A percentile compares a stretch with the other conserved stretches of the same genome.
Conservation (phyloP, 2,888 invertebrate species). For the Sepiola atlantica region DNA sequence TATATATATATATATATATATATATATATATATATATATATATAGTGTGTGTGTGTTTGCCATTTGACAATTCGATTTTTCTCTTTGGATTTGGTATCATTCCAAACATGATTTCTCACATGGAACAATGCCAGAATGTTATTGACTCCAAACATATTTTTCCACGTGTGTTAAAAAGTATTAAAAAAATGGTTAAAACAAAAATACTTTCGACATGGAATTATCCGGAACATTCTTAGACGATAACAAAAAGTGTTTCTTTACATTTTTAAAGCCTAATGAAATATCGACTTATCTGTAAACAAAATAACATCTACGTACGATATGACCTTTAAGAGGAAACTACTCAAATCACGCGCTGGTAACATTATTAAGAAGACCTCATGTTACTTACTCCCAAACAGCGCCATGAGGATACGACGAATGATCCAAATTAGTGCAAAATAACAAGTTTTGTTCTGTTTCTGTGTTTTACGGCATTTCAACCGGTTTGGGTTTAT, state of each 20-base stretch:
- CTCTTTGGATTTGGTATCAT: background rate
- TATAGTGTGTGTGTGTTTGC: background rate
- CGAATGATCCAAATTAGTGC: too few species aligned
- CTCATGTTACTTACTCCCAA: too few species aligned
- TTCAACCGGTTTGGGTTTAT: too few species aligned
- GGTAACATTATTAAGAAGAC: too few species aligned
- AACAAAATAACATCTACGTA: background rate
- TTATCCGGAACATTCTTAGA: background rate
- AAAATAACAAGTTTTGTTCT: too few species aligned
- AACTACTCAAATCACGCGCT: too few species aligned
- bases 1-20: conserved; percentile 19
- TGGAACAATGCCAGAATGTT: background rate
- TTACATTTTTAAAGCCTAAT: too few species aligned
- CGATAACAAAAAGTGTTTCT: background rate
- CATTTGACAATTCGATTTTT: background rate
- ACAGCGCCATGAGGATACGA: too few species aligned
- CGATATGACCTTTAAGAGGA: too few species aligned
- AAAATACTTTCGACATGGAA: background rate
- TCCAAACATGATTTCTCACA: background rate
- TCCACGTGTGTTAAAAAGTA: background rate
- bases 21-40: background rate
- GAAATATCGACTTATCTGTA: background rate
- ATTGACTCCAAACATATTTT: background rate
- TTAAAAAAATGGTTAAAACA: too few species aligned
- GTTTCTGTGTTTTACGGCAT: too few species aligned